Conservation (phyloP, 2,113 vertebrate genomes). For the Antennarius striatus region DNA sequence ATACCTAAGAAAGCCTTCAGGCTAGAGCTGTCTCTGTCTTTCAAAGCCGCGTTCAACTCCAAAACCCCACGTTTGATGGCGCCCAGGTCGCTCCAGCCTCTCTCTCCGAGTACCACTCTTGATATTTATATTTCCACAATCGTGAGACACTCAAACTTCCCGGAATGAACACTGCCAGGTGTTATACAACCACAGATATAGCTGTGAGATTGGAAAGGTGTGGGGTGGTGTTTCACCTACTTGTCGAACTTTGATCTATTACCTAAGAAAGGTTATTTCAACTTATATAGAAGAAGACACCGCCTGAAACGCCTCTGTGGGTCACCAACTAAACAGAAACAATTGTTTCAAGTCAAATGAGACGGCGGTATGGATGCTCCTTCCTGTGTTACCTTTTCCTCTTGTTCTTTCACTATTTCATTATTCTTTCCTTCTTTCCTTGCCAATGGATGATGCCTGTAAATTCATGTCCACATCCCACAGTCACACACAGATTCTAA, state of each 20-base stretch:
- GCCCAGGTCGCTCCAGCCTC: slow-evolving; percentile 60
- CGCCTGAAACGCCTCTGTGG: slow-evolving; percentile 47
- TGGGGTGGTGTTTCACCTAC: slow-evolving; percentile 37
- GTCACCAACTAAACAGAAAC: slow-evolving; percentile 39
- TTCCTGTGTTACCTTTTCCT: slow-evolving; percentile 1
- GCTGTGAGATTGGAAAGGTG: slow-evolving; percentile 48
- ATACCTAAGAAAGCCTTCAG: slow-evolving; percentile 58
- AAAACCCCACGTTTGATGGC: slow-evolving; percentile 42
- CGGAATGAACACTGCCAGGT: slow-evolving; percentile 56
- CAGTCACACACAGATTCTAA: background rate
- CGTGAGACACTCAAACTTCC: slow-evolving; percentile 61
- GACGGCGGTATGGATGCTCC: slow-evolving; percentile 1
- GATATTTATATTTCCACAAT: slow-evolving; percentile 71
- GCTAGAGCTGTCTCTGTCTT: slow-evolving; percentile 59
- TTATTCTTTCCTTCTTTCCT: background rate
- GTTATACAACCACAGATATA: slow-evolving; percentile 65
- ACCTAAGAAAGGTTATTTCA: slow-evolving; percentile 52
- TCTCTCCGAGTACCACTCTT: slow-evolving; percentile 65
- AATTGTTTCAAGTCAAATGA: slow-evolving; percentile 26
- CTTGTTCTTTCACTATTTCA: background rate
- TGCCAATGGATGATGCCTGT: background rate
- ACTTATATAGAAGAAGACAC: slow-evolving; percentile 54
- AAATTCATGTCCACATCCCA: background rate
- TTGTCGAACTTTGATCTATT: slow-evolving; percentile 57
- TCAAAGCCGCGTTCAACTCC: slow-evolving; percentile 47